Conservation (phyloP, 2,797 vertebrate species). For the Luscinia luscinia region DNA sequence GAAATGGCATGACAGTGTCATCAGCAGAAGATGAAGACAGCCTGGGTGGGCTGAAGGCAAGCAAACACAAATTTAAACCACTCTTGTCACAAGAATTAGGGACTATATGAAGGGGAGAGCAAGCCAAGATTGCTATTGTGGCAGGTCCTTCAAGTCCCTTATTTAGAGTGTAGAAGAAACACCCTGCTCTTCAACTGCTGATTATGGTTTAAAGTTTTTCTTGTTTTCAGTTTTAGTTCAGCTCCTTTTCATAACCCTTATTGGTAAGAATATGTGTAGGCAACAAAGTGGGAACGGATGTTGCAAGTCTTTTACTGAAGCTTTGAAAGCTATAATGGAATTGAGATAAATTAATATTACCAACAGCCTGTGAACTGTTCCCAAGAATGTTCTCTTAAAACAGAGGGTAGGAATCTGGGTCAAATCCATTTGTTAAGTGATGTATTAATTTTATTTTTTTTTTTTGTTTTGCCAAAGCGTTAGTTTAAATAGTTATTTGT, state of each 20-base stretch:
- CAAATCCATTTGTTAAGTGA: background rate
- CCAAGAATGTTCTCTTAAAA: slow-evolving; percentile 22
- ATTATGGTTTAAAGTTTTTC: background rate
- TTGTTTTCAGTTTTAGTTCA: background rate
- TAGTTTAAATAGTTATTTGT: background rate
- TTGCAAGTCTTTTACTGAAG: background rate
- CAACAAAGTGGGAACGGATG: background rate
- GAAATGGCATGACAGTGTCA: background rate
- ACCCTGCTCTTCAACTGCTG: background rate
- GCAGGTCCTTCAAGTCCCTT: background rate
- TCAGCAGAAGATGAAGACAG: background rate
- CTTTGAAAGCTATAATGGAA: background rate
- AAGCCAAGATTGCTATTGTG: background rate
- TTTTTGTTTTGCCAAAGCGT: background rate
- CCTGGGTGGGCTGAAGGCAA: background rate
- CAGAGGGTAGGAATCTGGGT: background rate
- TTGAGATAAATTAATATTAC: background rate
- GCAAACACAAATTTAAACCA: background rate
- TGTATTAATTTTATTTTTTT: background rate
- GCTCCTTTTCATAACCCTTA: background rate
- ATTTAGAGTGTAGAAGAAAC: background rate
- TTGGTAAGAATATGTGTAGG: background rate
- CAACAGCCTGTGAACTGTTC: slow-evolving; percentile 3
- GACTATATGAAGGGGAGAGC: background rate
- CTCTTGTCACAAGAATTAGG: background rate